phyloP scores from a whole-genome alignment of 2,113 vertebrate species.

The Desmodus rotundus region DNA sequence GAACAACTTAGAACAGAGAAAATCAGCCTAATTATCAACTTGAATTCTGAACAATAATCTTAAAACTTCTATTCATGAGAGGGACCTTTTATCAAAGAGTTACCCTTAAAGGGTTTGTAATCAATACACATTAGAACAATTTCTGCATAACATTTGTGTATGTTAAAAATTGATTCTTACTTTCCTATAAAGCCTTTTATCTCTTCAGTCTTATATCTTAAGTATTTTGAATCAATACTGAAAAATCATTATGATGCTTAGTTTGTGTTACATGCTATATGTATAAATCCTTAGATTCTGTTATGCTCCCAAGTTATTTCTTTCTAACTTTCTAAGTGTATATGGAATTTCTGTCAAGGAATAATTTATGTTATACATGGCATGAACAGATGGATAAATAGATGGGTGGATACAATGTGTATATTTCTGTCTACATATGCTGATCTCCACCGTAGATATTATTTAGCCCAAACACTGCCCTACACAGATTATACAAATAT shows the following conservation, averaged over 20 bases:
- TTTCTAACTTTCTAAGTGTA: constrained; percentile 6
- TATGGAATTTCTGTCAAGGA: not conserved
- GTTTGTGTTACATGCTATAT: not conserved
- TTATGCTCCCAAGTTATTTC: not conserved
- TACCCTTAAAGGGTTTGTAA: constrained; percentile 35
- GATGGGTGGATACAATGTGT: not conserved
- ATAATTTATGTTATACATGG: not conserved
- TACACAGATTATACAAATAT: not conserved
- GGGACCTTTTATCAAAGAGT: constrained; percentile 28
- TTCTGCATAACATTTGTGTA: constrained; percentile 39
- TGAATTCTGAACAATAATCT: constrained; percentile 14
- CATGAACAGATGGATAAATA: not conserved
- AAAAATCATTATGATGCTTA: constrained; percentile 42
- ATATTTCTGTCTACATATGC: not conserved
- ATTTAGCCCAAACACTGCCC: not conserved
- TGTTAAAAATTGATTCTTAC: constrained; percentile 65
- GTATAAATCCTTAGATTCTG: not conserved
- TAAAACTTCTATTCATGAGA: constrained; percentile 24
- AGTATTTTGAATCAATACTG: constrained; percentile 49
- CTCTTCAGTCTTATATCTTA: constrained; percentile 59
- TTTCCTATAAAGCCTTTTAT: constrained; percentile 63
- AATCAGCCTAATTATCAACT: not conserved
- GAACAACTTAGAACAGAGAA: not conserved
- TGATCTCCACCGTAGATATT: not conserved
- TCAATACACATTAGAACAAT: constrained; percentile 43